Evolutionary conservation across 1,140 invertebrate species (phyloP).

Genomic region (Rhagoletis pomonella): DNA sequence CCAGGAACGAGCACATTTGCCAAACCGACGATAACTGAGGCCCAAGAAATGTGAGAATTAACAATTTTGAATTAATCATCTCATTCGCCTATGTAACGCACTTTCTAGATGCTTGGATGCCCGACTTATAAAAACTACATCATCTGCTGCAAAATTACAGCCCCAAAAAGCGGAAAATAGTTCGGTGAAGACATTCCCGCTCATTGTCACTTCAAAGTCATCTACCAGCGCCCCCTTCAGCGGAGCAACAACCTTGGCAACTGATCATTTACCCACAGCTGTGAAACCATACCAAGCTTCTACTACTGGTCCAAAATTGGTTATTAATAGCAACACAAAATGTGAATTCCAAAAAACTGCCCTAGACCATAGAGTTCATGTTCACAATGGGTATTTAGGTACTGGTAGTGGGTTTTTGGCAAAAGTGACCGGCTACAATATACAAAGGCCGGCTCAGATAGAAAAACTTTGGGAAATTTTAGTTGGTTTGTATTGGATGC

Average conservation of each 20-base stretch:
- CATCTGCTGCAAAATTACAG: constrained; percentile 36
- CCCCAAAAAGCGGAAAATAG: constrained; percentile 26
- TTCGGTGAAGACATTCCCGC: constrained; percentile 37
- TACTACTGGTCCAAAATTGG: constrained; percentile 62
- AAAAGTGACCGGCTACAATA: constrained; percentile 62
- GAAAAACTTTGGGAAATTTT: constrained; percentile 60
- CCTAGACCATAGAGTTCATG: constrained; percentile 66
- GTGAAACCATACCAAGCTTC: constrained; percentile 59
- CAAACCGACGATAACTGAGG: constrained; percentile 52
- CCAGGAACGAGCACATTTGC: neutral
- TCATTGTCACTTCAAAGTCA: constrained; percentile 39
- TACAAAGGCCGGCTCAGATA: constrained; percentile 4
- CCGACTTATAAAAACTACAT: constrained; percentile 53
- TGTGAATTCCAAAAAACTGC: constrained; percentile 67
- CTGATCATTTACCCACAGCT: neutral
- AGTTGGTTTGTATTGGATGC: constrained; percentile 53
- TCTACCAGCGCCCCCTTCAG: constrained; percentile 22
- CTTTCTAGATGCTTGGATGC: constrained; percentile 55
- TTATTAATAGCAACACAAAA: constrained; percentile 64
- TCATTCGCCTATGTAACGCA: neutral
- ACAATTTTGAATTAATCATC: neutral
- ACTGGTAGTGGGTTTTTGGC: constrained; percentile 67
- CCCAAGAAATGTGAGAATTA: constrained; percentile 42
- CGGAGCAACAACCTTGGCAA: neutral
- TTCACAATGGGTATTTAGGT: constrained; percentile 66